Percentiles rank a stretch among this genome's conserved stretches.
These are phyloP conservation scores for Manacus vitellinus DNA, from an alignment of 2,113 vertebrate genomes.

Conservation along the genomic window DNA sequence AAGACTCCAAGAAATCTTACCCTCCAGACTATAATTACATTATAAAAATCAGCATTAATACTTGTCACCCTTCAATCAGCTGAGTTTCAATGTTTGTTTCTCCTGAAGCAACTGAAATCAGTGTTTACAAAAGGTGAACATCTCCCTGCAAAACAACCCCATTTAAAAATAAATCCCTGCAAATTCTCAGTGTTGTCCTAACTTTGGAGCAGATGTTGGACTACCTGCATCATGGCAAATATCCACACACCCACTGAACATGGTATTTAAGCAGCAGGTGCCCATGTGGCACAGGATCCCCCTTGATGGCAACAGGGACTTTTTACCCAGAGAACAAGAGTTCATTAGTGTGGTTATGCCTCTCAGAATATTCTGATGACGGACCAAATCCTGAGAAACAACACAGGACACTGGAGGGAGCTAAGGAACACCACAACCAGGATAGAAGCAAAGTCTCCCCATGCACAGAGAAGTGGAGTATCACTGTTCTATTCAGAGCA, in stretches of 20 bases:
- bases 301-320: neutral
- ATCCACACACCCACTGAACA: accelerated
- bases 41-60: neutral
- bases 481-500: neutral
- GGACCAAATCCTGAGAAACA: neutral
- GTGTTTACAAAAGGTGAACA: neutral
- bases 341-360: neutral
- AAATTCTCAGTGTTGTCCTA: neutral
- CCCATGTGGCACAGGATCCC: neutral
- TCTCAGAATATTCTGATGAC: neutral
- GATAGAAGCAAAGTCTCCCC: neutral
- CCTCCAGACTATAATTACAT: neutral
- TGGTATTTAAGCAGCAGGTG: neutral
- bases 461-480: neutral
- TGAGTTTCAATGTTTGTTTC: neutral
- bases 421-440: neutral
- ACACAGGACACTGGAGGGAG: neutral
- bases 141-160: neutral
- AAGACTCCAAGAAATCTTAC: neutral
- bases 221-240: neutral
- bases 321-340: neutral
- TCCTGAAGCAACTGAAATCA: neutral
- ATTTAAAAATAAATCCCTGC: neutral
- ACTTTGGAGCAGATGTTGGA: neutral
- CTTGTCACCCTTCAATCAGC: neutral